Conservation (phyloP, 2,113 vertebrate species). For the Colius striatus region DNA sequence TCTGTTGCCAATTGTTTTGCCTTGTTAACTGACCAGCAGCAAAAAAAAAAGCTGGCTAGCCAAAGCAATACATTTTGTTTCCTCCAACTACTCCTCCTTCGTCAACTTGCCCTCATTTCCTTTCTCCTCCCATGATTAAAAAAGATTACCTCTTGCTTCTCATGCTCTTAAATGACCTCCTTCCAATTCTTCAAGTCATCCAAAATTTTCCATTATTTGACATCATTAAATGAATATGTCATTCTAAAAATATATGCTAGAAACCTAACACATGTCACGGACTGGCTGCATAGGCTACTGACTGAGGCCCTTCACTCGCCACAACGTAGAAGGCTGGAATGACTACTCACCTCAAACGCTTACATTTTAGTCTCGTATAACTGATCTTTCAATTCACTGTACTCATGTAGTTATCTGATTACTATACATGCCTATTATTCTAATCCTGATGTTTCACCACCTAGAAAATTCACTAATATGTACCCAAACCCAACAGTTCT, state of each 20-base stretch:
- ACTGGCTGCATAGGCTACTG: background rate
- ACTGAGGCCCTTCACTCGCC: background rate
- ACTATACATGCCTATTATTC: background rate
- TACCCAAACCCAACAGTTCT: background rate
- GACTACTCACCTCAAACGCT: background rate
- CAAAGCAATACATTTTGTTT: constrained; percentile 7
- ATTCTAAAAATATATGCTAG: background rate
- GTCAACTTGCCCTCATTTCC: constrained; percentile 18
- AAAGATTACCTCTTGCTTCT: constrained; percentile 38
- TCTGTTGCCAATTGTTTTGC: constrained; percentile 30
- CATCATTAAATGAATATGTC: background rate
- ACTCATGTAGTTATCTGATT: background rate
- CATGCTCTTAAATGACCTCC: constrained; percentile 17
- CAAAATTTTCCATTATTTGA: background rate
- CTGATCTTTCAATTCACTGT: background rate
- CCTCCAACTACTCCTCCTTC: constrained; percentile 24
- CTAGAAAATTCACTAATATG: background rate
- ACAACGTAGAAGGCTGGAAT: background rate
- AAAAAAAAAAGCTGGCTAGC: background rate
- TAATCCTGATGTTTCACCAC: background rate
- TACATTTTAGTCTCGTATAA: background rate
- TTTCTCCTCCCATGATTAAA: constrained; percentile 33
- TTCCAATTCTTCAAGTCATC: constrained; percentile 1
- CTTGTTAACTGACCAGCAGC: constrained; percentile 27
- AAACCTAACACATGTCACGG: background rate